Evolutionary conservation across 2,888 invertebrate species (phyloP).

Genomic region (Meloe dianella): DNA sequence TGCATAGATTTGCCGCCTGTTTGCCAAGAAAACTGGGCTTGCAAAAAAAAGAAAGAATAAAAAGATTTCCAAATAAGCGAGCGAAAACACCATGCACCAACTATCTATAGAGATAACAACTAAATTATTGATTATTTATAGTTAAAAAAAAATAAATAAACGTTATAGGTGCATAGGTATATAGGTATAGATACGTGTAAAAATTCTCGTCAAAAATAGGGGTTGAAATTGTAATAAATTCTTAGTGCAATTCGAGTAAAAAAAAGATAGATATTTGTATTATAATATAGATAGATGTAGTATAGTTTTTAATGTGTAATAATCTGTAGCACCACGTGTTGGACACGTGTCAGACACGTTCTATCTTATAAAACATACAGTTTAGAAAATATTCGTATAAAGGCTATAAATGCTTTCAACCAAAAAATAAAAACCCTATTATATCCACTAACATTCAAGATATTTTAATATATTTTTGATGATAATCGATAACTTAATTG

Average conservation of each 20-base stretch:
- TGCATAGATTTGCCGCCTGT: constrained; percentile 61
- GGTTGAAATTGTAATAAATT: constrained; percentile 1
- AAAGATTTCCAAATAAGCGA: not conserved
- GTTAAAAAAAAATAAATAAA: too few relatives aligned
- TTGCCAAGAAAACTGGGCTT: constrained; percentile 47
- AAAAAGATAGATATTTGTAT: not conserved
- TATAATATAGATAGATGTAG: too few relatives aligned
- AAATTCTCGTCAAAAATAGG: not conserved
- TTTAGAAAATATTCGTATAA: not conserved
- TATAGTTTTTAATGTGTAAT: not conserved
- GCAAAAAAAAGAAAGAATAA: not conserved
- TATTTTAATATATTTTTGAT: constrained; percentile 6
- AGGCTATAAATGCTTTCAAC: not conserved
- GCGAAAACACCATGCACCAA: constrained; percentile 16
- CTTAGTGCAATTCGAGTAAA: not conserved
- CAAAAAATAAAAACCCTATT: constrained; percentile 8
- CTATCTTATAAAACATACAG: not conserved
- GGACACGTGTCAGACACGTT: constrained; percentile 42
- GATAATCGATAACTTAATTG: constrained; percentile 8
- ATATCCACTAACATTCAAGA: constrained; percentile 4
- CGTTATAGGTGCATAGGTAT: too few relatives aligned
- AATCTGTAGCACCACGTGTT: constrained; percentile 40
- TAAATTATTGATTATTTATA: constrained; percentile 17
- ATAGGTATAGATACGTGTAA: not conserved
- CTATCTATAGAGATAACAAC: too few relatives aligned